Evolutionary conservation across 2,113 vertebrate genomes (phyloP), one percentile per base, ranked within the genome.

Genomic region (Festucalex cinctus): DNA sequence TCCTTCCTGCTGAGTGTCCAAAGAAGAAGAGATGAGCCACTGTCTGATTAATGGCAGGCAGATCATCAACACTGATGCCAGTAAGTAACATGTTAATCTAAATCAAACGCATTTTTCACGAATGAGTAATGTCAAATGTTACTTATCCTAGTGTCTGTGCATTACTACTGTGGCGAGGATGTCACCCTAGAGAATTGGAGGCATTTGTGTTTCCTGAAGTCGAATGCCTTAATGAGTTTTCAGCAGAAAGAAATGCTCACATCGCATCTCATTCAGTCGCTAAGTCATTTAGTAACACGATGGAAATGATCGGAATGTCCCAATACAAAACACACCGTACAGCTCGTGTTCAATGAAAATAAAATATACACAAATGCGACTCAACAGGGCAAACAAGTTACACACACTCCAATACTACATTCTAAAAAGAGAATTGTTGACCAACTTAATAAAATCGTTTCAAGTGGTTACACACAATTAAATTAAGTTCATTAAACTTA

Each of bases 1-100:
- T 57, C 26, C 54, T 57, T 57, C 26, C 4, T 54, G 22, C 10
- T 14, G 7, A 17, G 6, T 17, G 26, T 32, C 54, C 26, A 28
- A 32, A 32, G 17, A 17, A 57, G 12, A 8, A 54, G 3, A 54
- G 51, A 24, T 13, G 51, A 6, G 14, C 14, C 14, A 19, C 12
- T 73, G 71, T 76, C 65, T n/a, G 65, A 81, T 39, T 65, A 41
- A 22, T 81, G 82, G 83, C 68, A 24, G 75, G 75, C 81, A 80
- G 68, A 75, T 81, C 82, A 83, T 88, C 82, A 83, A 70, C 6
- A n/a, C 13, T 20, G 17, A n/a, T 22, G 9, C 16, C 9, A 6
- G 9, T 41, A n/a, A 36, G 32, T n/a, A 17, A 32, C 28, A 32
- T 32, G 9, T 59, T 59, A 59, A 20, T 20, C 59, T 39, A 14